Percentiles rank a stretch among this genome's conserved stretches.
Evolutionary conservation across 2,888 invertebrate genomes (phyloP).

Genomic region (Phytoseiulus persimilis): DNA sequence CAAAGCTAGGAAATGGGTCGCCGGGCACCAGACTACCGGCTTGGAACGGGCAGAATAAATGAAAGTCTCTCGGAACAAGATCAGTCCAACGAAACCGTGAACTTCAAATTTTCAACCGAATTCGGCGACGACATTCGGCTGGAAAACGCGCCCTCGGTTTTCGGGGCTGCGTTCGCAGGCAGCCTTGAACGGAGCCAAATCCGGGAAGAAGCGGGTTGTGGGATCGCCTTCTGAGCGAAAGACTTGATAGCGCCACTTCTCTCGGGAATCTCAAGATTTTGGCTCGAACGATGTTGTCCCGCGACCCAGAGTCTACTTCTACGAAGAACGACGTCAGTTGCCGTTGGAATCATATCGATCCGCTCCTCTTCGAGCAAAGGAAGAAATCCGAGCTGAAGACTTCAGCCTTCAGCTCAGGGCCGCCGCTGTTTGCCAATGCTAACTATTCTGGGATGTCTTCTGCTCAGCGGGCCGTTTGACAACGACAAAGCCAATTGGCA

Average conservation of each 20-base stretch:
- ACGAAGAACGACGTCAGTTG: too few relatives aligned
- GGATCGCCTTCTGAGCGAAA: too few relatives aligned
- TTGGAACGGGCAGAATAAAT: neutral
- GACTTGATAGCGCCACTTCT: too few relatives aligned
- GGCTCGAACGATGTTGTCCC: too few relatives aligned
- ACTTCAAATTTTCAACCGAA: neutral
- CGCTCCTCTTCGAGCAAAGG: neutral
- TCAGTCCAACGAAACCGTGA: neutral
- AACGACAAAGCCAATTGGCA: neutral
- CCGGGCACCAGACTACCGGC: neutral
- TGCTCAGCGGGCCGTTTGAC: neutral
- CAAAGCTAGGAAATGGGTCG: neutral
- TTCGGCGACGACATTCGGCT: neutral
- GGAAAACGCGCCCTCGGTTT: too few relatives aligned
- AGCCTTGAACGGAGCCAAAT: too few relatives aligned
- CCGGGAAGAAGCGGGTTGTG: too few relatives aligned
- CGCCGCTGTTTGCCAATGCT: neutral
- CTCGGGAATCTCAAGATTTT: too few relatives aligned
- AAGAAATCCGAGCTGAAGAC: neutral
- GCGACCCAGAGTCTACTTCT: too few relatives aligned
- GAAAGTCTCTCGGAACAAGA: neutral
- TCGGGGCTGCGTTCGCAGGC: too few relatives aligned
- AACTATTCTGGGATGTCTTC: neutral
- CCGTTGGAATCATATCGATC: neutral
- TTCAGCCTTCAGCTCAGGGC: neutral